Base-by-base conservation (phyloP, 2,797 vertebrate species). In the Sebastes variabilis region DNA sequence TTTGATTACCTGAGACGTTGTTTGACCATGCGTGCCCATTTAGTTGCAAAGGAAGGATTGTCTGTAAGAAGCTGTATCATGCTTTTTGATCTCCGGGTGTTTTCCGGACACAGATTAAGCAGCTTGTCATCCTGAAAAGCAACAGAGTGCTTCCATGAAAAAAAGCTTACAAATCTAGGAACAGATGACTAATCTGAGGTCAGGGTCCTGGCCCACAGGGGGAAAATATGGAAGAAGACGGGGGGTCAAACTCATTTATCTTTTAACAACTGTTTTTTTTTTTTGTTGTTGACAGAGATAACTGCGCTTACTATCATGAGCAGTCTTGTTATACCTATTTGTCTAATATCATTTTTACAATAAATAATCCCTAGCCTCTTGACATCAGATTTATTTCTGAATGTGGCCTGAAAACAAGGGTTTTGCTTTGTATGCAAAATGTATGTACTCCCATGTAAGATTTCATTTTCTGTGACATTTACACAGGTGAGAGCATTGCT, bases 191-290 rank as follows among this genome's bases (percentile, higher is more conserved):
- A 68, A 59, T 79, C 20, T 72, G 18, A 80, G 64, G 80, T 70
- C 62, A 78, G 55, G 2, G 14, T 77, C 16, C 30, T 22, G 30
- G n/a, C 56, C 42, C 34, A 62, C 58, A 69, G 69, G 60, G 60
- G 30, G 75, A 72, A 71, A 34, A 67, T 60, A 68, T 64, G 16
- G n/a, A 75, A 55, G 69, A 22, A 49, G 55, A 72, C 1, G 1
- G 25, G 54, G 9, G 54, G 49, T 56, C 56, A 77, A 66, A 79
- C 34, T 68, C 22, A 71, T 73, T 82, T 67, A 32, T 73, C 61
- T 84, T 79, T 25, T 32, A 80, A 80, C 36, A 75, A 55, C 49
- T 66, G 66, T 46, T 46, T 14, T 73, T 79, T 77, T 79, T 79
- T 70, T 72, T 42, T 59, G n/a, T 58, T 68, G 73, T 30, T 30